Evolutionary conservation across 2,113 vertebrate genomes (phyloP).

Genomic region (Patagioenas fasciata): DNA sequence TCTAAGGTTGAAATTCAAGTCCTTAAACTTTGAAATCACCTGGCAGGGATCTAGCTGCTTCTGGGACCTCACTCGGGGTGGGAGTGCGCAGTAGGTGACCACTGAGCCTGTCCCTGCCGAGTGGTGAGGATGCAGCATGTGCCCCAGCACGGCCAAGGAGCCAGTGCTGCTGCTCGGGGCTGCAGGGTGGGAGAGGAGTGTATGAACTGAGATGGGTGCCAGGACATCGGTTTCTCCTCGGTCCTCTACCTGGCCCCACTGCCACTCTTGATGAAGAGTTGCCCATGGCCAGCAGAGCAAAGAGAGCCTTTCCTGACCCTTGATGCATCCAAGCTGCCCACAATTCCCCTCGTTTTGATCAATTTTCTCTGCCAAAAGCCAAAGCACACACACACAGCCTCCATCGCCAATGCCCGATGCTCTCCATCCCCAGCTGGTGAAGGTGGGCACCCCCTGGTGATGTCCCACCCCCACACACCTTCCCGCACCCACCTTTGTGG

Average conservation of each 20-base stretch:
- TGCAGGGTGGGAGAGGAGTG: not conserved
- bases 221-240: not conserved
- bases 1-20: not conserved
- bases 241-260: not conserved
- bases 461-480: not conserved
- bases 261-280: not conserved
- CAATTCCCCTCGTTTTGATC: not conserved
- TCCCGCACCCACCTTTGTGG: constrained; percentile 40
- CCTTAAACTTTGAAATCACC: not conserved
- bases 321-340: fast-evolving
- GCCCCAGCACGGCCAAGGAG: not conserved
- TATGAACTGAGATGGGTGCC: not conserved
- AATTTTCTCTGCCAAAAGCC: not conserved
- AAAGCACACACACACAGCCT: not conserved
- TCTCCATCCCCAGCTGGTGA: not conserved
- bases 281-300: not conserved
- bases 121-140: fast-evolving
- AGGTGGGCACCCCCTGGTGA: fast-evolving
- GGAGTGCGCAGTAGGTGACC: fast-evolving
- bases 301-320: not conserved
- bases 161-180: fast-evolving
- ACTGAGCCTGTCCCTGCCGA: not conserved
- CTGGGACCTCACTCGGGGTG: not conserved
- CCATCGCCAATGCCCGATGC: fast-evolving
- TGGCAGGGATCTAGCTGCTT: not conserved